A percentile compares a stretch with the other conserved stretches of the same genome.
Evolutionary conservation across 2,797 vertebrate genomes (phyloP).

Genomic region (Mallotus villosus): DNA sequence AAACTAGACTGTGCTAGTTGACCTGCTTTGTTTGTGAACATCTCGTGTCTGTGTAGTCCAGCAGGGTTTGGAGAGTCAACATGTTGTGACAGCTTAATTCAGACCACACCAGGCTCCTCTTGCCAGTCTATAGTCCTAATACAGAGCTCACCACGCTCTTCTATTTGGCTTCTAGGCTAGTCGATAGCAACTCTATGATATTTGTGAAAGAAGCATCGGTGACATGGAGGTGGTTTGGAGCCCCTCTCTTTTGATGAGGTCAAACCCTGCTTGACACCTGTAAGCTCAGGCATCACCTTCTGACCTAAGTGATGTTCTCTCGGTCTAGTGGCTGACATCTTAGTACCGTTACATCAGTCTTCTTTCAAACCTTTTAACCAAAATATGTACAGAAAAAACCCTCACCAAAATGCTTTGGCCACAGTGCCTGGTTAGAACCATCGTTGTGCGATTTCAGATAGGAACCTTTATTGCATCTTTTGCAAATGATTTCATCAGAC

Average conservation of each 20-base stretch:
- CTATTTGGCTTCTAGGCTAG: too few relatives aligned
- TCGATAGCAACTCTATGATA: too few relatives aligned
- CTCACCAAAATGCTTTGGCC: not conserved
- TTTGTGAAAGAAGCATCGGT: too few relatives aligned
- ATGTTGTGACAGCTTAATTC: slow-evolving; percentile 52
- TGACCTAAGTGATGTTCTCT: too few relatives aligned
- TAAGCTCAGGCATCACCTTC: too few relatives aligned
- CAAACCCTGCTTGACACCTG: too few relatives aligned
- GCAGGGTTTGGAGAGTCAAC: slow-evolving; percentile 57
- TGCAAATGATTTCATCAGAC: slow-evolving; percentile 43
- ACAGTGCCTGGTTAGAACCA: too few relatives aligned
- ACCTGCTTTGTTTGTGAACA: slow-evolving; percentile 45
- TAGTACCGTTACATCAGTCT: not conserved
- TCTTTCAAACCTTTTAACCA: slow-evolving; percentile 24
- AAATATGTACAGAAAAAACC: not conserved
- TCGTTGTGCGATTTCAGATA: not conserved
- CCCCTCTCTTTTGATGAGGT: too few relatives aligned
- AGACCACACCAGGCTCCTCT: not conserved
- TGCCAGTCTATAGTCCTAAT: slow-evolving; percentile 13
- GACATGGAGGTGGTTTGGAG: too few relatives aligned
- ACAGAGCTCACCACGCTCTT: too few relatives aligned
- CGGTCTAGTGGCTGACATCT: too few relatives aligned
- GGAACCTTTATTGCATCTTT: slow-evolving; percentile 8
- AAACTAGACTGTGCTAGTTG: slow-evolving; percentile 47
- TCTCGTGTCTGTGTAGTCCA: slow-evolving; percentile 23